A percentile compares a stretch with the other conserved stretches of the same genome.
phyloP scores from a whole-genome alignment of 1,140 invertebrate genomes.

The Pomacea maculata region DNA sequence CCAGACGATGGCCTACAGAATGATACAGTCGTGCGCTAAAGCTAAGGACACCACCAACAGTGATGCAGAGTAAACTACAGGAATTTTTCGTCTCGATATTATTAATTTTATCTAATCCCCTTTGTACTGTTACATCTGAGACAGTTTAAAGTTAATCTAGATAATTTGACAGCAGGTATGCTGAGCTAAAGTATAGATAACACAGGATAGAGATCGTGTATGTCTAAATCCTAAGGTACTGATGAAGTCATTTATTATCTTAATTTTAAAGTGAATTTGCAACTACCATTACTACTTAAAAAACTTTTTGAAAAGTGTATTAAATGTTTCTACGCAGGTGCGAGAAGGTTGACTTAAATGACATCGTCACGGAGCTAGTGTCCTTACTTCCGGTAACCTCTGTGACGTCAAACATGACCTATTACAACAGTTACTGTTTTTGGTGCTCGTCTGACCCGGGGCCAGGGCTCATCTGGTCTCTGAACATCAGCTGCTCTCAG shows the following conservation, averaged over 20 bases:
- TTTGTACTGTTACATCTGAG: no score
- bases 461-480: not conserved
- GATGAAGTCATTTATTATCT: no score
- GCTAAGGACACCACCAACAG: not conserved
- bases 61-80: not conserved
- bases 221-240: no score
- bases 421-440: conserved; percentile 19
- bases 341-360: not conserved
- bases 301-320: no score
- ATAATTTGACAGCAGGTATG: no score
- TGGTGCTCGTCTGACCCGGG: conserved; percentile 2
- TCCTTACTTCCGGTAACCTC: conserved; percentile 13
- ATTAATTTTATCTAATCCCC: no score
- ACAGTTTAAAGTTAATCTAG: no score
- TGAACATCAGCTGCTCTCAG: conserved; percentile 16
- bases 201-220: no score
- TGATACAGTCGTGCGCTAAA: not conserved
- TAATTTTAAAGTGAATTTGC: no score
- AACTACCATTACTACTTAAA: no score
- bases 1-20: not conserved
- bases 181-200: no score
- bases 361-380: not conserved
- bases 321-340: not conserved
- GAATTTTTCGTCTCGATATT: not conserved
- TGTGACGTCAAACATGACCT: conserved; percentile 11